Base-by-base conservation (phyloP, 2,797 vertebrate species). In the Catharus ustulatus region DNA sequence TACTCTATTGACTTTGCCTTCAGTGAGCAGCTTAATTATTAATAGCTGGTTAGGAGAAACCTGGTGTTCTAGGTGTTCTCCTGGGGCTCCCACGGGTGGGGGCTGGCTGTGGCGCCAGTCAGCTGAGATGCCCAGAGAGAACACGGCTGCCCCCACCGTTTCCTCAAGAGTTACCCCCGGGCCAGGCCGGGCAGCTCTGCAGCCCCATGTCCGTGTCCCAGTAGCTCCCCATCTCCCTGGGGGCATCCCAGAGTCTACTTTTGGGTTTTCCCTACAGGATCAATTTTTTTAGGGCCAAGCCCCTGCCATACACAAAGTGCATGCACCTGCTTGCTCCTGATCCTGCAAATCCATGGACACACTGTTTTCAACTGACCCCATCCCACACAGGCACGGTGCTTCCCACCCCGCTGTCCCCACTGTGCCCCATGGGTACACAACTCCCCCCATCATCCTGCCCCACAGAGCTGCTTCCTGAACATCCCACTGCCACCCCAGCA, bases 1-100 rank as follows among this genome's bases (percentile, higher is more conserved):
- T 21, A 19, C 52, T 85, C 27, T 96, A 36, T 96, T 96, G 93
- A 97, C 93, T 94, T 95, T 95, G 46, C 61, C 23, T 90, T 72
- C 54, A 93, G 32, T 27, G 24, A 82, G 48, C 7, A 59, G 94
- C 46, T 97, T 97, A 97, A 97, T 96, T 36, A 97, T 97, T 97
- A 96, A 97, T 89, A 43, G 45, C 11, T 84, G 2, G 6, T 72
- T 27, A 40, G 69, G n/a, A 75, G 51, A 45, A 61, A 52, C 0
- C 42, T 15, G 5, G 55, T 19, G 8, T 5, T 3, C 3, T 2
- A 19, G 34, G 18, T 5, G 5, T 9, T 88, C 46, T 84, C 66
- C 69, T 46, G 80, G 58, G 84, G 88, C 88, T 94, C 86, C 83
- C 71, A 38, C 18, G 1, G 30, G 8, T 1, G 5, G 2, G 0